These are phyloP conservation scores for Diachasma alloeum DNA, from an alignment of 1,140 invertebrate genomes.

Conservation along the genomic window DNA sequence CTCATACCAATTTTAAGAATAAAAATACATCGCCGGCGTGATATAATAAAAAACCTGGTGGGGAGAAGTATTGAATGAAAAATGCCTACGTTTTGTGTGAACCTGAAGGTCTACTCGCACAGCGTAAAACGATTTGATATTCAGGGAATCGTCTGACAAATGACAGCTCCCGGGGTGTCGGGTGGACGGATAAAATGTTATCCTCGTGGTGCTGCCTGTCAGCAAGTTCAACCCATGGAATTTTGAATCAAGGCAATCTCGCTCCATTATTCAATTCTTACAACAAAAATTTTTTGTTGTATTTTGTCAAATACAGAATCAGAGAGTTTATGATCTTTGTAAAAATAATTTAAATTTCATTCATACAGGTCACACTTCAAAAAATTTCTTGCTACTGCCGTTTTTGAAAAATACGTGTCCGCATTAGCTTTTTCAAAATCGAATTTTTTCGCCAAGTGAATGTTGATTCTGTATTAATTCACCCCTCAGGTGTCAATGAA, in stretches of 20 bases:
- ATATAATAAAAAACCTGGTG: background rate
- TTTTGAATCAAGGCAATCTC: background rate
- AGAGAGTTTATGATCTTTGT: too few species aligned
- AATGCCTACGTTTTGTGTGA: background rate
- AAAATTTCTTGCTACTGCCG: too few species aligned
- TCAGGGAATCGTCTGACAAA: background rate
- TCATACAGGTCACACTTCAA: too few species aligned
- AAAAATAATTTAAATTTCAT: too few species aligned
- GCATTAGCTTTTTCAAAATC: too few species aligned
- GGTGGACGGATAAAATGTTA: background rate
- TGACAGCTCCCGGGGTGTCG: background rate
- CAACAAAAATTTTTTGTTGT: too few species aligned
- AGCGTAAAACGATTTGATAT: background rate
- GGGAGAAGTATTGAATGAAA: background rate
- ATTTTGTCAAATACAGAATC: too few species aligned
- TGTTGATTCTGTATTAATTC: too few species aligned
- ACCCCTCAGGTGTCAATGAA: too few species aligned
- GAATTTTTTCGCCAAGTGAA: too few species aligned
- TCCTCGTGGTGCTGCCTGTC: background rate
- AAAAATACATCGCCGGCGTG: background rate
- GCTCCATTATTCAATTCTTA: too few species aligned
- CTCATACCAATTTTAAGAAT: background rate
- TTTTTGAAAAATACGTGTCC: too few species aligned
- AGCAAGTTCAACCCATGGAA: background rate
- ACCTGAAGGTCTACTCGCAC: background rate